These are phyloP conservation scores for Tenthredo mesomela DNA, from an alignment of 2,888 invertebrate genomes.

Conservation along the genomic window DNA sequence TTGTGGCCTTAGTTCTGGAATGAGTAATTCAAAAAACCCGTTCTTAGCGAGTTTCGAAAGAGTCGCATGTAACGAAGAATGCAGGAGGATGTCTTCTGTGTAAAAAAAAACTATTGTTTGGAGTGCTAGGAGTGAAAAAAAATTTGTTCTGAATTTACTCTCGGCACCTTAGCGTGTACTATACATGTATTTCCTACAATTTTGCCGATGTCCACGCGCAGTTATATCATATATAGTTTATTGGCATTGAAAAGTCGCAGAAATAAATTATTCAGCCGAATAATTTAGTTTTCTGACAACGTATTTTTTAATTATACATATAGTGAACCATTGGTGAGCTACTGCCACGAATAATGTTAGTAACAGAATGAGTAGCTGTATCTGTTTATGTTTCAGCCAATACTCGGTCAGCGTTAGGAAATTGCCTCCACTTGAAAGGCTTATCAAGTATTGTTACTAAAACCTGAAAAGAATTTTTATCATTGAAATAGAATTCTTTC, in stretches of 20 bases:
- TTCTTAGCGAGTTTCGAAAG: neutral
- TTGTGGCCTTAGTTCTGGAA: neutral
- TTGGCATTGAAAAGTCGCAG: neutral
- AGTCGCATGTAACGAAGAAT: neutral
- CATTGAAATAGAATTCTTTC: neutral
- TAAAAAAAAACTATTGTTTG: neutral
- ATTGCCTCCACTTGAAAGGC: neutral
- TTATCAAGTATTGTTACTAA: neutral
- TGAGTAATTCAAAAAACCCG: neutral
- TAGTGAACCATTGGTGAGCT: neutral
- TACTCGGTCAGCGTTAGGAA: neutral
- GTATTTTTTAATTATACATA: neutral
- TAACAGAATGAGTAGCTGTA: neutral
- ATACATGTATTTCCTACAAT: too few relatives aligned
- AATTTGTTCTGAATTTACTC: neutral
- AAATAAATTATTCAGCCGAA: neutral
- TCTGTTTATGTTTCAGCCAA: neutral
- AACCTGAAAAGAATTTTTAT: neutral
- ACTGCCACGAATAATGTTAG: neutral
- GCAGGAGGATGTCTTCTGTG: neutral
- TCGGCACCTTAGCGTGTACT: too few relatives aligned
- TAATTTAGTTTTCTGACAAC: neutral
- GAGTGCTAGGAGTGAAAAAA: neutral
- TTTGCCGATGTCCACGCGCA: too few relatives aligned
- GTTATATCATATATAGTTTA: neutral